Conservation (phyloP, 2,113 vertebrate species). For the Nerophis ophidion region DNA sequence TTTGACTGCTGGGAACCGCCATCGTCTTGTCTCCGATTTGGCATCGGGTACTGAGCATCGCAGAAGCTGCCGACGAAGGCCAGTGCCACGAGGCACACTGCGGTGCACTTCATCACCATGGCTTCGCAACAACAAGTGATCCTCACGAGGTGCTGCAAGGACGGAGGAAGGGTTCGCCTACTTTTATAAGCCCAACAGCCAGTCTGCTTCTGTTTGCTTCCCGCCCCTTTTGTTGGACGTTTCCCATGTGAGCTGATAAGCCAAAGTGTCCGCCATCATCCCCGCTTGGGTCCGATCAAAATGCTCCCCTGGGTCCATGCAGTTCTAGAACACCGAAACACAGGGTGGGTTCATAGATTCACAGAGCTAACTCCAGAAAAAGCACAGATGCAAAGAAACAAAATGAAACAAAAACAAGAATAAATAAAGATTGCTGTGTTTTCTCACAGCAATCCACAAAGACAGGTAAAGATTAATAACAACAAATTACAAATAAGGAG, state of each 20-base stretch:
- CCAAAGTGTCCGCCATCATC: slow-evolving; percentile 6
- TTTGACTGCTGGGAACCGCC: slow-evolving; percentile 9
- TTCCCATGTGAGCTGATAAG: slow-evolving; percentile 5
- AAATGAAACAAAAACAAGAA: neutral
- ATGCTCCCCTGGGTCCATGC: neutral
- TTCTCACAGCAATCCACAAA: too few species aligned
- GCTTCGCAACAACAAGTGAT: slow-evolving; percentile 48
- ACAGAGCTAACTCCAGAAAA: neutral
- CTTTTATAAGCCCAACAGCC: slow-evolving; percentile 51
- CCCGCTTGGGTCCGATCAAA: neutral
- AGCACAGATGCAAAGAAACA: neutral
- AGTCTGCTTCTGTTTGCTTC: slow-evolving; percentile 28
- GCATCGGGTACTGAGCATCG: slow-evolving; percentile 27
- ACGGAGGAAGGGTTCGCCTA: neutral
- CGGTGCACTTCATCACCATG: slow-evolving; percentile 43
- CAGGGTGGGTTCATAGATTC: neutral
- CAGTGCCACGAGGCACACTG: slow-evolving; percentile 49
- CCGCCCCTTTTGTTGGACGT: slow-evolving; percentile 30
- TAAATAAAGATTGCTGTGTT: neutral
- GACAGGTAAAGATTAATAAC: too few species aligned
- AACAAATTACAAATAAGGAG: too few species aligned
- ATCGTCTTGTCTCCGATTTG: neutral
- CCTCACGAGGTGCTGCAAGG: slow-evolving; percentile 46
- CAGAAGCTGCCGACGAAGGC: slow-evolving; percentile 39
- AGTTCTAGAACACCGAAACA: neutral